Conservation (phyloP, 2,113 vertebrate genomes). For the Anoplopoma fimbria region DNA sequence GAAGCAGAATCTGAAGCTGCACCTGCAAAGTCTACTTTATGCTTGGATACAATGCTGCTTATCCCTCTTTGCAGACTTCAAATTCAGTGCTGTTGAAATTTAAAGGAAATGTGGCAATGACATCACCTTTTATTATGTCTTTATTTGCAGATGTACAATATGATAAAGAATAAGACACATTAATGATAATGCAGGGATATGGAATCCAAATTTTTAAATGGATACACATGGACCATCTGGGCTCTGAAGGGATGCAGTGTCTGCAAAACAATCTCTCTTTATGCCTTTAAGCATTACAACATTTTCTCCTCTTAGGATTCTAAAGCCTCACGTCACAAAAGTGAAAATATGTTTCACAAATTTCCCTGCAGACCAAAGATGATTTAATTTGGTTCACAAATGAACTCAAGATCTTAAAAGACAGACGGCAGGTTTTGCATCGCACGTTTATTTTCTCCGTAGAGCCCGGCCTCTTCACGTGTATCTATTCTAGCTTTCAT, state of each 20-base stretch:
- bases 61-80: slow-evolving; percentile 35
- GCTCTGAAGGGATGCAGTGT: slow-evolving; percentile 8
- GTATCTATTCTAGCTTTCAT: slow-evolving; percentile 36
- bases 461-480: slow-evolving; percentile 46
- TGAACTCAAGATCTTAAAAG: slow-evolving; percentile 3
- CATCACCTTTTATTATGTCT: neutral
- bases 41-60: slow-evolving; percentile 31
- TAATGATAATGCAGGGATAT: neutral
- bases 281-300: neutral
- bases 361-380: slow-evolving; percentile 1
- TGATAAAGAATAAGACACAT: neutral
- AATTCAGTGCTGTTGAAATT: slow-evolving; percentile 4
- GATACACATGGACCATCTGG: slow-evolving; percentile 42
- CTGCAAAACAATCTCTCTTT: neutral
- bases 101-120: neutral
- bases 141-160: slow-evolving; percentile 2
- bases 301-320: neutral
- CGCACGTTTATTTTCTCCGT: neutral
- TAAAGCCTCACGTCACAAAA: neutral
- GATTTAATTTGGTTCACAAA: slow-evolving; percentile 8
- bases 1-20: slow-evolving; percentile 39
- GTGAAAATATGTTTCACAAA: neutral
- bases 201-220: neutral
- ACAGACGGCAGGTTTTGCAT: neutral
- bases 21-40: neutral